These are phyloP conservation scores for Lasioglossum malachurum DNA, from an alignment of 2,888 invertebrate species.

Conservation along the genomic window DNA sequence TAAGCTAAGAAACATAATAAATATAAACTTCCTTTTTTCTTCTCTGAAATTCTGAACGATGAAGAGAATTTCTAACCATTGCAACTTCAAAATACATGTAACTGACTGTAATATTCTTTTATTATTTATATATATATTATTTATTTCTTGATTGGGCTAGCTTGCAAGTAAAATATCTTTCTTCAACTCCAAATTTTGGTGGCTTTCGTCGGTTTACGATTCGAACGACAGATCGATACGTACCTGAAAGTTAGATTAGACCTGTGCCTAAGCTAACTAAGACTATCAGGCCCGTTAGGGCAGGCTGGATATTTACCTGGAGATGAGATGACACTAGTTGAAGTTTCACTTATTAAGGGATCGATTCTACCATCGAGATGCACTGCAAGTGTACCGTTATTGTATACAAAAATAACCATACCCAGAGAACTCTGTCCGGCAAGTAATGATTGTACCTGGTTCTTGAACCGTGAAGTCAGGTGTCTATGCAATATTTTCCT, in stretches of 20 bases:
- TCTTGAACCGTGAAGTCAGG: constrained; percentile 43
- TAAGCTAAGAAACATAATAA: too few relatives aligned
- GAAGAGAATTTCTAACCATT: too few relatives aligned
- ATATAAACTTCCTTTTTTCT: too few relatives aligned
- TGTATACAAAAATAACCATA: constrained; percentile 29
- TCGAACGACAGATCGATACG: constrained; percentile 34
- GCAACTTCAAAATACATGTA: too few relatives aligned
- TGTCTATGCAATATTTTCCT: constrained; percentile 27
- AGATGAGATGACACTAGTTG: constrained; percentile 41
- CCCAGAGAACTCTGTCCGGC: constrained; percentile 18
- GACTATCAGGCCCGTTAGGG: constrained; percentile 46
- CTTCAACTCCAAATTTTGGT: not conserved
- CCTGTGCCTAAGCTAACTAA: constrained; percentile 31
- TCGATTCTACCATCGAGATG: constrained; percentile 60
- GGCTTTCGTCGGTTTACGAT: not conserved
- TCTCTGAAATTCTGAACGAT: too few relatives aligned
- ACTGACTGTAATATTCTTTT: too few relatives aligned
- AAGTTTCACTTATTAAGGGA: constrained; percentile 55
- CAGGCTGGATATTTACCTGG: constrained; percentile 68
- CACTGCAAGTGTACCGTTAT: constrained; percentile 52
- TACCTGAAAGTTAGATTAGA: constrained; percentile 23
- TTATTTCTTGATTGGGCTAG: not conserved
- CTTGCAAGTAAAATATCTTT: not conserved
- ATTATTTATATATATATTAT: not conserved
- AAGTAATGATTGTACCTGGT: constrained; percentile 45